Base-by-base conservation (phyloP, 2,888 invertebrate species). In the Physocephala rufipes region DNA sequence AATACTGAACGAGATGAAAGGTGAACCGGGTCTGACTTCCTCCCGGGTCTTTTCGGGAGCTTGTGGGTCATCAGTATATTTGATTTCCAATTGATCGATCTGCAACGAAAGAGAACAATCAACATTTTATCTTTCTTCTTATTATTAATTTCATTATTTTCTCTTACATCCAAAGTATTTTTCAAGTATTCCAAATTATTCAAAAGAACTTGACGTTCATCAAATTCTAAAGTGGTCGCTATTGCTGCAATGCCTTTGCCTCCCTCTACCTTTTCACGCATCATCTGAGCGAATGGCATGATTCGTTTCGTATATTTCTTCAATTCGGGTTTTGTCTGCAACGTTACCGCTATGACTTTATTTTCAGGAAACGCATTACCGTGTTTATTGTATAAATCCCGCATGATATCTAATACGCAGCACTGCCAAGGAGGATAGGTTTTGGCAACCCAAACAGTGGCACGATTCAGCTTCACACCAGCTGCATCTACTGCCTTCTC, bases 241-340 rank as follows among this genome's bases (percentile, higher is more conserved):
- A 99, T 87, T 0, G 96, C 97, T 66, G 90, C 89, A 65, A 90
- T 83, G 1, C 97, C 97, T 68, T 91, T 87, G 12, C 89, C 87
- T 3, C 89, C 87, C 74, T 91, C 91, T 75, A 96, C 89, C 82
- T 93, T 93, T 80, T 96, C 96, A 78, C 95, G 91, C 61, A 93
- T 90, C 75, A 92, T 90, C 87, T 97, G 97, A 1, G 97, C 99
- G 87, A 99, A 99, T 0, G 99, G 98, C 99, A 99, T 99, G 21
- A 95, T 95, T 76, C 95, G 92, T 87, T 99, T 99, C 91, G 92
- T 93, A 86, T 95, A 95, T 84, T 96, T 97, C 87, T 97, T 95
- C 71, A 99, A 87, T 67, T 93, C 93, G 0, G 90, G 87, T 73
- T 92, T 90, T 72, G 88, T 89, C 1, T 90, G 90, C 70, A 99